A percentile compares a stretch with the other conserved stretches of the same genome.
phyloP scores from a whole-genome alignment of 2,797 vertebrate species.

The Falco berigora region DNA sequence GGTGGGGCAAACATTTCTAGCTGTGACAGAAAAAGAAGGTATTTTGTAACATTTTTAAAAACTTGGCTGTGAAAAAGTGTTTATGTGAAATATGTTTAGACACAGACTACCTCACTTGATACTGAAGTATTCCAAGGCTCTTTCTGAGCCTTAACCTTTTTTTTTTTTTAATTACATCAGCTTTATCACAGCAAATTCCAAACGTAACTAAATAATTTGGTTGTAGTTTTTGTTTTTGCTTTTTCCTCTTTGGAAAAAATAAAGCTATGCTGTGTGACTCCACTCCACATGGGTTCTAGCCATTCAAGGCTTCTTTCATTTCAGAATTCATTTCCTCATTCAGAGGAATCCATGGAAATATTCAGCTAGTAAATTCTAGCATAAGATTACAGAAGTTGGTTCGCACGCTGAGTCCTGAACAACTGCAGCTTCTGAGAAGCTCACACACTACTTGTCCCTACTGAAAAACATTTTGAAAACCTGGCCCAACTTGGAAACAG shows the following conservation, averaged over 20 bases:
- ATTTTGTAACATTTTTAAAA: conserved; percentile 68
- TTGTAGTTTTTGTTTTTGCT: neutral
- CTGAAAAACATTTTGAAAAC: neutral
- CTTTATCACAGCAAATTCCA: neutral
- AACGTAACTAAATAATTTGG: neutral
- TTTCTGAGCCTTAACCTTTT: conserved; percentile 3
- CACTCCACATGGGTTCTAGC: neutral
- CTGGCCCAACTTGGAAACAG: neutral
- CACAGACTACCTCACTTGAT: conserved; percentile 48
- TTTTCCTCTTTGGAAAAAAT: conserved; percentile 1
- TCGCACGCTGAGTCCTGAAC: neutral
- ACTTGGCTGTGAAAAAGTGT: conserved; percentile 67
- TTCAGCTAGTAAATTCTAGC: neutral
- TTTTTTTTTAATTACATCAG: neutral
- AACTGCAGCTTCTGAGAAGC: neutral
- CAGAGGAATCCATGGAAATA: neutral
- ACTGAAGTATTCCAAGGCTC: conserved; percentile 43
- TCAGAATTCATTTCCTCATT: neutral
- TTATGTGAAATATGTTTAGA: conserved; percentile 63
- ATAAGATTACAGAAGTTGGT: neutral
- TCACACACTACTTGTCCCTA: neutral
- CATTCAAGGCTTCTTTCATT: neutral
- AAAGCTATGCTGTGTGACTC: conserved; percentile 5
- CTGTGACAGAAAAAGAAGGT: conserved; percentile 66
- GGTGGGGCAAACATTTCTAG: conserved; percentile 69